phyloP scores from a whole-genome alignment of 2,888 invertebrate species.

The Emesis furor region DNA sequence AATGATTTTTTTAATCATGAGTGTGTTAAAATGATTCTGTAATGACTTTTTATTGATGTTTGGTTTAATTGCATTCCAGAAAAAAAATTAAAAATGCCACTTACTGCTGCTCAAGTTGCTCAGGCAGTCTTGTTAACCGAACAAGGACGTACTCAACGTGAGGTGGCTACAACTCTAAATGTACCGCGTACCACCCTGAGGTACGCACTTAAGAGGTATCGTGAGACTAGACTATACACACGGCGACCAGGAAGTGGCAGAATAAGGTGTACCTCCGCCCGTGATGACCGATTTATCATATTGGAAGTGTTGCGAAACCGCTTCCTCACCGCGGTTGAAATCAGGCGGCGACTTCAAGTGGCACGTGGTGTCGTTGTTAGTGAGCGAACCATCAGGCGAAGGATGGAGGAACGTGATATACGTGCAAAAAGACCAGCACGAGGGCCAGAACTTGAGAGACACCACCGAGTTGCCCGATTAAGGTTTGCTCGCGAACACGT shows the following conservation, averaged over 20 bases:
- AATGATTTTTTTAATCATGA: no score
- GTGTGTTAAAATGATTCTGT: no score
- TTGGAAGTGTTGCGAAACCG: conserved; percentile 17
- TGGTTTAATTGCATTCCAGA: neutral
- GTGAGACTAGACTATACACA: conserved; percentile 41
- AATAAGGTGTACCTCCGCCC: conserved; percentile 50
- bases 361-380: conserved; percentile 49
- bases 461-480: conserved; percentile 43
- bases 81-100: neutral
- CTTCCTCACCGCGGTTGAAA: conserved; percentile 29
- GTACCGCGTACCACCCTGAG: neutral
- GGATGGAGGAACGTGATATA: conserved; percentile 51
- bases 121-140: conserved; percentile 48
- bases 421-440: conserved; percentile 1
- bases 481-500: conserved; percentile 49
- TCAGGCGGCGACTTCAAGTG: conserved; percentile 43
- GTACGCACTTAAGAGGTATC: neutral
- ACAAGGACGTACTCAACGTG: conserved; percentile 47
- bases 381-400: conserved; percentile 59
- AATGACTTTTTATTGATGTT: neutral
- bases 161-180: conserved; percentile 39
- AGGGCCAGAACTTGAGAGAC: conserved; percentile 32
- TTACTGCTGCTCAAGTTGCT: conserved; percentile 37
- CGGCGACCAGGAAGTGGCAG: conserved; percentile 50
- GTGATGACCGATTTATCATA: conserved; percentile 55